phyloP scores from a whole-genome alignment of 2,113 vertebrate species.

The Mesocricetus auratus region DNA sequence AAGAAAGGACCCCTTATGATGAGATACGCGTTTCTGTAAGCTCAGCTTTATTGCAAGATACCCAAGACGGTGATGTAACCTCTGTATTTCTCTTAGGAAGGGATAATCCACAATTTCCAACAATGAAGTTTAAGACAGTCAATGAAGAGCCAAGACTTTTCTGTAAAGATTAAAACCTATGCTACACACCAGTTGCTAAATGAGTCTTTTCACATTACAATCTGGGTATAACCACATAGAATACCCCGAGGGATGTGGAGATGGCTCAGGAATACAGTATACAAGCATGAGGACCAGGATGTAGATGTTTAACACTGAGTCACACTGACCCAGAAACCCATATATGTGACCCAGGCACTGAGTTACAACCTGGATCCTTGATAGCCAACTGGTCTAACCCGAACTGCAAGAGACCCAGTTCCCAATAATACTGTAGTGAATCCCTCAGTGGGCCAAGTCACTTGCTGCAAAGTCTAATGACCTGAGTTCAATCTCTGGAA shows the following conservation, averaged over 20 bases:
- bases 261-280: not conserved
- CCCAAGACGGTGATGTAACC: not conserved
- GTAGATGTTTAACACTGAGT: not conserved
- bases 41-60: constrained; percentile 51
- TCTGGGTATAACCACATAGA: not conserved
- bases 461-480: not conserved
- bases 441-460: not conserved
- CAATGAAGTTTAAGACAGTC: constrained; percentile 29
- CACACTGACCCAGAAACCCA: not conserved
- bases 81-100: not conserved
- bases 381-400: not conserved
- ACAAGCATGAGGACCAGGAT: not conserved
- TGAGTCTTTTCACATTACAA: not conserved
- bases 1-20: not conserved
- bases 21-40: not conserved
- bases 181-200: not conserved
- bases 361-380: too few relatives aligned
- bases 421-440: not conserved
- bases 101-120: constrained; percentile 11
- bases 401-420: not conserved
- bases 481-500: not conserved
- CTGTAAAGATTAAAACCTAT: not conserved
- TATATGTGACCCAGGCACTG: not conserved
- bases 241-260: not conserved
- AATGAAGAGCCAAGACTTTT: constrained; percentile 9